phyloP scores from a whole-genome alignment of 2,113 vertebrate species.

The Pavo muticus region DNA sequence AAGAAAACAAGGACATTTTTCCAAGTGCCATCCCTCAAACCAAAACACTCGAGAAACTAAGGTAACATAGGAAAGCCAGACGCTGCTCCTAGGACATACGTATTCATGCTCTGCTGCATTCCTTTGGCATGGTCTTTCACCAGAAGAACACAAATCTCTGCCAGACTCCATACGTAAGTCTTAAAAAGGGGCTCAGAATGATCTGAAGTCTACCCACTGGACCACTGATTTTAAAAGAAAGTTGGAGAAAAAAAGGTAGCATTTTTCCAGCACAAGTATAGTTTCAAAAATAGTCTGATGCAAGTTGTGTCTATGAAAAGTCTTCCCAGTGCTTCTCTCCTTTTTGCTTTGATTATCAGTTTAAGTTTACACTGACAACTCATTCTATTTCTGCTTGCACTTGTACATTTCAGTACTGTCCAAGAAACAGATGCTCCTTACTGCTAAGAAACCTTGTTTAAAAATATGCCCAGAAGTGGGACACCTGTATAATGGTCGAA shows the following conservation, averaged over 20 bases:
- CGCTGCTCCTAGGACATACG: not conserved
- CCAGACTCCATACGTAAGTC: not conserved
- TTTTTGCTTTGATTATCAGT: not conserved
- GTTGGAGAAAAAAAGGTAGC: not conserved
- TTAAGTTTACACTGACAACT: not conserved
- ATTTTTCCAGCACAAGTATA: not conserved
- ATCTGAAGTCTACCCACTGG: not conserved
- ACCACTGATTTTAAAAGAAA: not conserved
- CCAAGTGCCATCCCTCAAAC: not conserved
- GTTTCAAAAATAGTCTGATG: not conserved
- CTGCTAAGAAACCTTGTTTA: not conserved
- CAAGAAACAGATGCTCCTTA: not conserved
- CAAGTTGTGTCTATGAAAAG: not conserved
- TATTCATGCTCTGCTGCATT: not conserved
- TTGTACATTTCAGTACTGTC: not conserved
- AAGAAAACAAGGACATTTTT: constrained; percentile 5
- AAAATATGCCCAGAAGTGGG: not conserved
- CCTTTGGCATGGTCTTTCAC: not conserved
- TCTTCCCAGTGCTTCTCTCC: not conserved
- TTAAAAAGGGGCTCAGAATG: not conserved
- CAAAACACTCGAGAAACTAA: not conserved
- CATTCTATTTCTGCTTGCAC: not conserved
- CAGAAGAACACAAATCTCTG: not conserved
- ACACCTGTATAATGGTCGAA: not conserved
- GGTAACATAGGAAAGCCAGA: not conserved